Conservation (phyloP, 2,888 invertebrate species). For the Gonocerus acuteangulatus region DNA sequence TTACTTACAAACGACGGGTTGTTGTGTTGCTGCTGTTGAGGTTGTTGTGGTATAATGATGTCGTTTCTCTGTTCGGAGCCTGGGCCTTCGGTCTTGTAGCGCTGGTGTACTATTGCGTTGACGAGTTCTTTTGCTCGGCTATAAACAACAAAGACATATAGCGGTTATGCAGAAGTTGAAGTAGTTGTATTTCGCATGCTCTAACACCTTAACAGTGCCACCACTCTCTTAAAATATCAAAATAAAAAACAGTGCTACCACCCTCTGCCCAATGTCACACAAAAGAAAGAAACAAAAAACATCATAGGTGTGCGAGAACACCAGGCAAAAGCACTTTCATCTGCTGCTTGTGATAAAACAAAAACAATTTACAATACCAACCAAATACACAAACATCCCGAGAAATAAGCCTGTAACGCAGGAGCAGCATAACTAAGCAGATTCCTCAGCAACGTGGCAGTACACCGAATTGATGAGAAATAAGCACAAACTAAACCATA, state of each 20-base stretch:
- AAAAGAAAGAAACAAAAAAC: background rate
- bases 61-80: conserved; percentile 20
- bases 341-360: too few relatives aligned
- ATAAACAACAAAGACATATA: conserved; percentile 41
- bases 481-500: too few relatives aligned
- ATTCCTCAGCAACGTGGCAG: too few relatives aligned
- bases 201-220: background rate
- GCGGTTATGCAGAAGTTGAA: background rate
- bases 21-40: conserved; percentile 6
- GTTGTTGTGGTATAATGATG: conserved; percentile 17
- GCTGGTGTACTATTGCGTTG: conserved; percentile 56
- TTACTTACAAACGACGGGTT: conserved; percentile 33
- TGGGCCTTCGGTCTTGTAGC: conserved; percentile 49
- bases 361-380: too few relatives aligned
- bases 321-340: too few relatives aligned
- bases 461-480: too few relatives aligned
- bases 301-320: too few relatives aligned
- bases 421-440: too few relatives aligned
- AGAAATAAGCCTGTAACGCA: too few relatives aligned
- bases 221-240: background rate
- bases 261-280: background rate
- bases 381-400: too few relatives aligned
- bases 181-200: background rate
- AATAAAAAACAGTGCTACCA: background rate
- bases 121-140: conserved; percentile 73